Base-by-base conservation (phyloP, 2,113 vertebrate genomes). In the Hydrolagus affinis region DNA sequence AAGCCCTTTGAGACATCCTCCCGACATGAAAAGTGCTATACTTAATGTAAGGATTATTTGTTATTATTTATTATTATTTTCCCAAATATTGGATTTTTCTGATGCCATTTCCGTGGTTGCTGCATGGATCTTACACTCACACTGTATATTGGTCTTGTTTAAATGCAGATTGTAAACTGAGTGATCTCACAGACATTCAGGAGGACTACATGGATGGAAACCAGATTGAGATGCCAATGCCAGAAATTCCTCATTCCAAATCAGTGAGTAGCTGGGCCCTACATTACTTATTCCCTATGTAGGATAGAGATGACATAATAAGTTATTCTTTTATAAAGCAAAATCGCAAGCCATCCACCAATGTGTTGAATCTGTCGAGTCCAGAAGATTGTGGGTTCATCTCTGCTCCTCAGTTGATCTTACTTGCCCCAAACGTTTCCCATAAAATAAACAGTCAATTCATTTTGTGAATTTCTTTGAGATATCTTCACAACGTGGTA, bases 151-250 rank as follows among this genome's bases (percentile, higher is more conserved):
- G 17, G 7, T 23, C 4, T 85, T 44, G 11, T 85, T 57, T 70
- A 57, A 64, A n/a, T 32, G 85, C 90, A 98, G 98, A 98, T 89
- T 98, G 96, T 91, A 94, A 97, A 90, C 89, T 99, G 89, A 91
- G 95, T 85, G 93, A 95, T 86, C 94, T 99, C 88, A 95, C 91
- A 89, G 94, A 95, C 69, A 94, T 96, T 90, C 93, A 96, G 11
- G 95, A 95, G 86, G 96, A 97, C 0, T 94, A 94, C 1, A 94
- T 92, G 57, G 95, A 96, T 59, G 85, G 89, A n/a, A 10, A 86
- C 0, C 92, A 94, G 77, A 89, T 91, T 0, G 92, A 94, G 78
- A 89, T 91, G 0, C 90, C 91, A 68, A 88, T 90, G 14, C 88
- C 87, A 19, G 88, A 86, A 28, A 86, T 89, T 8, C 87, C 86